phyloP scores from a whole-genome alignment of 2,888 invertebrate genomes.

The Acholoe squamosa region DNA sequence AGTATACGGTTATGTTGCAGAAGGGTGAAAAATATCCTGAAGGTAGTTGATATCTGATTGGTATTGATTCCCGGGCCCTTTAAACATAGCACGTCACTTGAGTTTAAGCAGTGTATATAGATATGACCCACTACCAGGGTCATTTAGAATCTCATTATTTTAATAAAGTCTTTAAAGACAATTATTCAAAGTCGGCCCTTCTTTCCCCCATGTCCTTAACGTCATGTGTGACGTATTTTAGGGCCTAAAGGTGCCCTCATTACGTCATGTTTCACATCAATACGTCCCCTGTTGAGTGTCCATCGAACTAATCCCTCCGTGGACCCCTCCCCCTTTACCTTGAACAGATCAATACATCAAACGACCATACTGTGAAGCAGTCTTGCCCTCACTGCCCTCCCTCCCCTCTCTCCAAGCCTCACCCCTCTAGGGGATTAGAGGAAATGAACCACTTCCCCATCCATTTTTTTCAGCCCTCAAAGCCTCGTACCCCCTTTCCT shows the following conservation, averaged over 20 bases:
- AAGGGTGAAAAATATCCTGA: too few species aligned
- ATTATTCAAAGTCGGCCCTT: background rate
- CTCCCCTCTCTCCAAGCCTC: background rate
- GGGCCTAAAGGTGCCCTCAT: background rate
- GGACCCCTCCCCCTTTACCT: background rate
- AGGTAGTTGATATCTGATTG: too few species aligned
- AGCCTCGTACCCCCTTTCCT: background rate
- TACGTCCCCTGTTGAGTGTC: background rate
- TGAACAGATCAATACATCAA: conserved; percentile 18
- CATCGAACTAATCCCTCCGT: background rate
- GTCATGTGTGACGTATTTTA: background rate
- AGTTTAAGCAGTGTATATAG: too few species aligned
- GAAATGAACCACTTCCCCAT: background rate
- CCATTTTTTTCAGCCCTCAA: conserved; percentile 10
- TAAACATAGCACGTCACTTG: too few species aligned
- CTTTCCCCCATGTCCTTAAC: background rate
- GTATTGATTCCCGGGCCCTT: too few species aligned
- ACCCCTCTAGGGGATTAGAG: background rate
- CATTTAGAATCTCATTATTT: too few species aligned
- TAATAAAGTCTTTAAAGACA: too few species aligned
- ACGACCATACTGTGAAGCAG: background rate
- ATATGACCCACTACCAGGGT: too few species aligned
- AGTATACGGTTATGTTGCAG: too few species aligned
- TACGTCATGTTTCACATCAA: conserved; percentile 27
- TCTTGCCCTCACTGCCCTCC: too few species aligned